A percentile compares a stretch with the other conserved stretches of the same genome.
phyloP scores from a whole-genome alignment of 2,888 invertebrate genomes.

The Mellilla xanthometata region DNA sequence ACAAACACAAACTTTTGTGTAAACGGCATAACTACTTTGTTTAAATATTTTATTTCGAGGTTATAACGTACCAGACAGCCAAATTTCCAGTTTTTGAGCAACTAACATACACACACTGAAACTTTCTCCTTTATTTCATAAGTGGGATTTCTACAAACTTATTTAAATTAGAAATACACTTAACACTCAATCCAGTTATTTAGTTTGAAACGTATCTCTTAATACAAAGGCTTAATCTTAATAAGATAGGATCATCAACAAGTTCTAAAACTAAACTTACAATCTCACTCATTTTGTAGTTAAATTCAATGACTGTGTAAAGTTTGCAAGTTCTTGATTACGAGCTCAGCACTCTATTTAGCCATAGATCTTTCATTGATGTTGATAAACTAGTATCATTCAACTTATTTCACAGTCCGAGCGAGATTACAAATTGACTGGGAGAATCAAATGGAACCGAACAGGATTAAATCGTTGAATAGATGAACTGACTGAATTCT shows the following conservation, averaged over 20 bases:
- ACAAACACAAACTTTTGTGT: too few relatives aligned
- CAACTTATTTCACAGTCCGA: slow-evolving; percentile 33
- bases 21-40: too few relatives aligned
- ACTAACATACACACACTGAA: too few relatives aligned
- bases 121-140: too few relatives aligned
- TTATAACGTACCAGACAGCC: too few relatives aligned
- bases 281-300: neutral
- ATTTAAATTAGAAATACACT: too few relatives aligned
- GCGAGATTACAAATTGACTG: slow-evolving; percentile 46
- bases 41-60: too few relatives aligned
- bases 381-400: slow-evolving; percentile 16
- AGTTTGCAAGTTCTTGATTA: slow-evolving; percentile 12
- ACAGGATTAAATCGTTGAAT: slow-evolving; percentile 35
- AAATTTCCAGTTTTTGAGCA: too few relatives aligned
- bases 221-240: neutral
- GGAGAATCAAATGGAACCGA: slow-evolving; percentile 32
- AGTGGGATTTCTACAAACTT: too few relatives aligned
- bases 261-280: neutral
- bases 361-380: slow-evolving; percentile 9
- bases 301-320: slow-evolving; percentile 12
- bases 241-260: slow-evolving; percentile 13
- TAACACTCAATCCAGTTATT: too few relatives aligned
- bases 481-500: slow-evolving; percentile 12
- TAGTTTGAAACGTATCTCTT: too few relatives aligned
- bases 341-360: neutral